Evolutionary conservation across 2,113 vertebrate species (phyloP), one percentile per base, ranked within the genome.

Genomic region (Mormoops blainvillei): DNA sequence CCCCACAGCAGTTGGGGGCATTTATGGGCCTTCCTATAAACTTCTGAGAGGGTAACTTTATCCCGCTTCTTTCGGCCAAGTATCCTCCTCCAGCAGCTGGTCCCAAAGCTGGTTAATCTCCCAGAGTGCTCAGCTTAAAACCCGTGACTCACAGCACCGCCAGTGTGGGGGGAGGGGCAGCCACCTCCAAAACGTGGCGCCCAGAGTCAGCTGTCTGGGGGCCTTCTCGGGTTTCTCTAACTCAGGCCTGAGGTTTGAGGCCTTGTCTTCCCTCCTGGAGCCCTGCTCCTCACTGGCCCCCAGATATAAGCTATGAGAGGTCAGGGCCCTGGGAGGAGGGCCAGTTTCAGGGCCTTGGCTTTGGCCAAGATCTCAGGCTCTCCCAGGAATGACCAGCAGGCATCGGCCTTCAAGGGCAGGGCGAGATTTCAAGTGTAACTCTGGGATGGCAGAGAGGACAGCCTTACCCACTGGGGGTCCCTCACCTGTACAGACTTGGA

Each of bases 71-170:
- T 98, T 97, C 92, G 97, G 98, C 98, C 98, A 98, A 98, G 97
- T 98, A 98, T 97, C 97, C 97, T 97, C 95, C 97, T 96, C 96
- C 97, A 98, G 98, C 98, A 98, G 98, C 98, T 98, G 98, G 97
- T 97, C 96, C 97, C 97, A 98, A 98, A 98, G 97, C 98, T 98
- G 97, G 93, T 98, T 98, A 98, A 98, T 98, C 98, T 98, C 98
- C 97, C 97, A 96, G 98, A 98, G 98, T 98, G 97, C 97, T 98
- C 94, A 95, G 97, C 87, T 93, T 98, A 98, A 98, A 98, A 97
- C 97, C 97, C 97, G 92, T 97, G 98, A 98, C 98, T 98, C 97
- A 98, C 93, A 86, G 96, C 87, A 94, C 92, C 96, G 97, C 97
- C 97, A 95, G 97, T 97, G 81, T 95, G 93, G 97, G 96, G 91